Percentiles rank a stretch among this genome's conserved stretches.
Evolutionary conservation across 37 sponge, comb jelly and placozoan genomes (phyloP).

Genomic region (Bolinopsis microptera): DNA sequence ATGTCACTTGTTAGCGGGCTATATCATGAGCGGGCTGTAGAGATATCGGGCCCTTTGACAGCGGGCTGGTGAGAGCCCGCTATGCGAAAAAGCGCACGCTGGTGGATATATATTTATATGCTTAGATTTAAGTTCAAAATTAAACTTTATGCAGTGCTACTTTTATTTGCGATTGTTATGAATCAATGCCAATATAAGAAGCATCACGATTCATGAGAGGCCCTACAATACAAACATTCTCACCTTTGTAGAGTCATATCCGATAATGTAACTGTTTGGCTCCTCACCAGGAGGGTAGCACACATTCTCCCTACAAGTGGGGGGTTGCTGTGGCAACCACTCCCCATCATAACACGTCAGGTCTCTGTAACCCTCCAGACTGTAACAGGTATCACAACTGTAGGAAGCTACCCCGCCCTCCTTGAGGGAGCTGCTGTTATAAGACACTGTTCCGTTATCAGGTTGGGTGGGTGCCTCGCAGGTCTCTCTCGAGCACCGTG

Average conservation of each 20-base stretch:
- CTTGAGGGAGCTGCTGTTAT: neutral
- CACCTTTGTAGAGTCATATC: neutral
- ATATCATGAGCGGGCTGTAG: too few species aligned
- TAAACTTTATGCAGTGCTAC: too few species aligned
- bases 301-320: neutral
- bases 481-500: neutral
- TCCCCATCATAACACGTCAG: conserved; percentile 30
- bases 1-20: too few species aligned
- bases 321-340: conserved; percentile 1
- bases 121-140: too few species aligned
- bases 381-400: conserved; percentile 27
- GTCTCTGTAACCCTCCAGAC: neutral
- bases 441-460: neutral
- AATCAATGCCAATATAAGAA: too few species aligned
- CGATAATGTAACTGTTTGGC: conserved; percentile 10
- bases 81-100: too few species aligned
- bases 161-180: too few species aligned
- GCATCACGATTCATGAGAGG: too few species aligned
- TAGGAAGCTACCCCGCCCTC: conserved; percentile 13
- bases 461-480: neutral
- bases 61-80: too few species aligned
- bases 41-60: too few species aligned
- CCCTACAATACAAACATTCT: too few species aligned
- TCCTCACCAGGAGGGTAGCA: conserved; percentile 45
- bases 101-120: too few species aligned